Percentiles rank a stretch among this genome's conserved stretches.
Evolutionary conservation across 1,140 invertebrate species (phyloP).

Genomic region (Drosophila littoralis): DNA sequence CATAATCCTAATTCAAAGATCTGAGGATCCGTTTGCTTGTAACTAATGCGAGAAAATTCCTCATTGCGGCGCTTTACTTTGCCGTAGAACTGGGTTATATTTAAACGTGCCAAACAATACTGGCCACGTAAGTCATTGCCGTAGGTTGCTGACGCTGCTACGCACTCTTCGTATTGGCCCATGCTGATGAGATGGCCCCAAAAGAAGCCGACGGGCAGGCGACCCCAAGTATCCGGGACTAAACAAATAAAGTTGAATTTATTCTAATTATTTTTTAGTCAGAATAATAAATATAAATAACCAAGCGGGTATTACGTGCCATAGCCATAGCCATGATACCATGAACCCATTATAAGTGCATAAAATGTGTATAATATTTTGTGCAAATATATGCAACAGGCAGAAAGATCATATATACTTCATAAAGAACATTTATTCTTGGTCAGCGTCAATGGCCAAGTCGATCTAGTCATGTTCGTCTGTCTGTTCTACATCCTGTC

Average conservation of each 20-base stretch:
- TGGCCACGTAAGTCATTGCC: slow-evolving; percentile 62
- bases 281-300: too few relatives aligned
- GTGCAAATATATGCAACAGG: too few relatives aligned
- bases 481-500: too few relatives aligned
- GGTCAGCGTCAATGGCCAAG: too few relatives aligned
- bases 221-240: slow-evolving; percentile 82
- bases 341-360: too few relatives aligned
- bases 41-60: slow-evolving; percentile 57
- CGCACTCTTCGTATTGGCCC: slow-evolving; percentile 78
- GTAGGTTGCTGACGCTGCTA: slow-evolving; percentile 58
- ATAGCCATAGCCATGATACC: too few relatives aligned
- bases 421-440: too few relatives aligned
- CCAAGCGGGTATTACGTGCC: too few relatives aligned
- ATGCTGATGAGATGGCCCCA: slow-evolving; percentile 79
- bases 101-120: slow-evolving; percentile 69
- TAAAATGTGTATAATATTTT: too few relatives aligned
- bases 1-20: slow-evolving; percentile 75
- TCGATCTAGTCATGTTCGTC: too few relatives aligned
- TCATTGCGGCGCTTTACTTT: slow-evolving; percentile 59
- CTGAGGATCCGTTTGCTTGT: slow-evolving; percentile 64
- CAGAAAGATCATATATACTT: too few relatives aligned
- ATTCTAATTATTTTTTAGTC: too few relatives aligned
- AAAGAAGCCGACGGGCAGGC: slow-evolving; percentile 72
- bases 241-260: not conserved
- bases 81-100: slow-evolving; percentile 62